A percentile compares a stretch with the other conserved stretches of the same genome.
Evolutionary conservation across 2,797 vertebrate genomes (phyloP).

Genomic region (Acanthopagrus latus): DNA sequence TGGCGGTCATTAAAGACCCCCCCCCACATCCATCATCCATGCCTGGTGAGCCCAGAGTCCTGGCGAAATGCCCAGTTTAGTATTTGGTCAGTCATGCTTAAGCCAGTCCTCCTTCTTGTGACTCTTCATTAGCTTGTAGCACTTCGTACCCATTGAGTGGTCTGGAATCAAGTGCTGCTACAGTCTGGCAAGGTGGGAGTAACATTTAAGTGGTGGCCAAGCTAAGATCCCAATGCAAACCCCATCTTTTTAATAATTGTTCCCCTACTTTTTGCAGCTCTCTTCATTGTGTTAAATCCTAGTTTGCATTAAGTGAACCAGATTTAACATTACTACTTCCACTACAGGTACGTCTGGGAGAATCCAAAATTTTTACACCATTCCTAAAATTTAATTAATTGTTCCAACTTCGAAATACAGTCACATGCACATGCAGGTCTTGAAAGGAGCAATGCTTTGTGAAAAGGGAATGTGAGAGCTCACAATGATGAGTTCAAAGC

Average conservation of each 20-base stretch:
- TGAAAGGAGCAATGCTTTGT: conserved; percentile 47
- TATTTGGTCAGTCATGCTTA: conserved; percentile 42
- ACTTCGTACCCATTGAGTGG: conserved; percentile 40
- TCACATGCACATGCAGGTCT: conserved; percentile 11
- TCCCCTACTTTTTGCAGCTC: neutral
- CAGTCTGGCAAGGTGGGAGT: conserved; percentile 28
- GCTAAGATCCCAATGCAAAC: neutral
- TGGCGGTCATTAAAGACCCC: conserved; percentile 20
- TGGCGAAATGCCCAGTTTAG: conserved; percentile 29
- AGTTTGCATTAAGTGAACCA: neutral
- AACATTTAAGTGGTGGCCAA: neutral
- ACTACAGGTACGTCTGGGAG: neutral
- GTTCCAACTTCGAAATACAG: neutral
- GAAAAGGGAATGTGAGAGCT: conserved; percentile 31
- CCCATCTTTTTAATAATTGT: neutral
- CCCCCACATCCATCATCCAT: conserved; percentile 7
- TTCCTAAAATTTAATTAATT: neutral
- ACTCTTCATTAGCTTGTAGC: conserved; percentile 61
- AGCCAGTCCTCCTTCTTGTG: conserved; percentile 38
- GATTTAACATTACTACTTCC: neutral
- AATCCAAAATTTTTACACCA: neutral
- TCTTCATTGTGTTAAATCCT: neutral
- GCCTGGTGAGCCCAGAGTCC: conserved; percentile 20
- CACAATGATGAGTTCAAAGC: conserved; percentile 56
- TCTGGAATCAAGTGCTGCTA: conserved; percentile 35